Evolutionary conservation across 2,113 vertebrate genomes (phyloP), one percentile per base, ranked within the genome.

Genomic region (Syngnathus floridae): DNA sequence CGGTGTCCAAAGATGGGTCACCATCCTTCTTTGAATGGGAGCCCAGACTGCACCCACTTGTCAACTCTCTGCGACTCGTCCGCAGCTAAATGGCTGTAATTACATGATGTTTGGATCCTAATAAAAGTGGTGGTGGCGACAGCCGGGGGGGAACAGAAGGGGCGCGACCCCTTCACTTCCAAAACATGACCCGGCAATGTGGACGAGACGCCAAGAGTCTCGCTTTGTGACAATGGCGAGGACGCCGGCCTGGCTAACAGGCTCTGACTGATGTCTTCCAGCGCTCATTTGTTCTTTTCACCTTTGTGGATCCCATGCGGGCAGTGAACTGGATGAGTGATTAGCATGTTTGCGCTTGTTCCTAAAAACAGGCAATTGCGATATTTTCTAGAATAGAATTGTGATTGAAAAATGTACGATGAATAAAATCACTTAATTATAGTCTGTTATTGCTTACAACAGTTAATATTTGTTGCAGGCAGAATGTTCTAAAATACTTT

Each of bases 151-250:
- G 14, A 72, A 75, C 81, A 78, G 84, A 80, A 82, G 73, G 84
- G 73, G 64, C 72, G 64, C 61, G 87, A 89, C 88, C 88, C 59
- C 72, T 22, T 57, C 70, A 80, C 70, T 88, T 87, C 84, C 80
- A 85, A 78, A 84, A 81, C 85, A 83, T 82, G 88, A 88, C 84
- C 85, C 73, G 71, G 60, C 79, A 84, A 82, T 81, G 76, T 76
- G 75, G 81, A 76, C 74, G 35, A 57, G 74, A 73, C 56, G 72
- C 68, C 78, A 19, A 26, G 64, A 77, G 76, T 75, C 78, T 61
- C 5, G 68, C 73, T 72, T 55, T 68, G 76, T 74, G 80, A 81
- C 82, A 76, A 80, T 83, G 80, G 77, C 51, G 62, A 66, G 70
- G 12, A 14, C 64, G 76, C 73, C 76, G 80, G 84, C 82, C 78